phyloP scores from a whole-genome alignment of 2,797 vertebrate species.

The Etheostoma nigrum region DNA sequence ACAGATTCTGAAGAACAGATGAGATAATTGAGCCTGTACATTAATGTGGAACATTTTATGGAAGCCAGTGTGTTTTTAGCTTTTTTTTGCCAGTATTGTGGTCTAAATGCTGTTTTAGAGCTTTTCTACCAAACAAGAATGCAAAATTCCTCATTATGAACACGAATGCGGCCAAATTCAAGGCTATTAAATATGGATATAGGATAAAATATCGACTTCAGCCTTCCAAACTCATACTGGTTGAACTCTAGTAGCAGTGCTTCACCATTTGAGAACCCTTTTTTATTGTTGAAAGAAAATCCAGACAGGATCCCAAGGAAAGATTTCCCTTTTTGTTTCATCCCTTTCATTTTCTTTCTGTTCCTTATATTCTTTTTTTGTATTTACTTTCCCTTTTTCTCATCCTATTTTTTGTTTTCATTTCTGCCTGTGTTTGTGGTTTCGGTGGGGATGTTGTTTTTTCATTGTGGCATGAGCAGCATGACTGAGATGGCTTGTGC shows the following conservation, averaged over 20 bases:
- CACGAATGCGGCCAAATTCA: neutral
- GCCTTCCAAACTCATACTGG: conserved; percentile 4
- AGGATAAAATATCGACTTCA: conserved; percentile 4
- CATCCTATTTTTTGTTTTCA: conserved; percentile 64
- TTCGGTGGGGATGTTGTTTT: conserved; percentile 51
- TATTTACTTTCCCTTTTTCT: conserved; percentile 54
- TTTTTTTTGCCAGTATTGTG: neutral
- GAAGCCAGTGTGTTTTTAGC: neutral
- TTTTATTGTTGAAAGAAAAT: conserved; percentile 1
- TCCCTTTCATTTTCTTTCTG: conserved; percentile 34
- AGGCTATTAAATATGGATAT: conserved; percentile 1
- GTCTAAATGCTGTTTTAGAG: conserved; percentile 12
- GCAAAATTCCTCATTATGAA: conserved; percentile 10
- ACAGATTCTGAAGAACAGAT: neutral
- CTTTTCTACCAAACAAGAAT: conserved; percentile 15
- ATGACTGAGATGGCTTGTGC: conserved; percentile 90
- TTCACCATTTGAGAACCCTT: neutral
- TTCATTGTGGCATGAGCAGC: conserved; percentile 82
- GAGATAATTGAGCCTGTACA: neutral
- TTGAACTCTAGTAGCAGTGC: conserved; percentile 8
- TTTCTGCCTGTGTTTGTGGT: conserved; percentile 85
- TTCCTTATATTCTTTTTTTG: conserved; percentile 36
- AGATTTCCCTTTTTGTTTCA: conserved; percentile 39
- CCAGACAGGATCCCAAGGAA: neutral
- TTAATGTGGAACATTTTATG: neutral